Evolutionary conservation across 2,113 vertebrate genomes (phyloP).

Genomic region (Ictalurus punctatus): DNA sequence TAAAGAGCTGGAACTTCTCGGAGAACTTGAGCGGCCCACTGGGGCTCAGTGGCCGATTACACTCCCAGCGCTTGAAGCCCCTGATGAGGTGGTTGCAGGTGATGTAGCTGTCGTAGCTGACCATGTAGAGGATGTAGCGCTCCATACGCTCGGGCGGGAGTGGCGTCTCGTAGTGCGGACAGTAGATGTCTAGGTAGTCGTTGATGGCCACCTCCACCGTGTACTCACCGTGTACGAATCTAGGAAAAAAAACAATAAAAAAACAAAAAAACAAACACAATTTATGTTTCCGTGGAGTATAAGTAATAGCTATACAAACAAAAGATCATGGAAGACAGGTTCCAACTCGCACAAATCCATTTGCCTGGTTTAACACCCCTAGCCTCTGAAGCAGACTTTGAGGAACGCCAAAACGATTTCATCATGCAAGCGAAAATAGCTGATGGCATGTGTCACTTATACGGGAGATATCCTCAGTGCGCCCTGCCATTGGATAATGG

Average conservation of each 20-base stretch:
- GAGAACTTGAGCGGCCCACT: conserved; percentile 92
- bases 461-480: conserved; percentile 32
- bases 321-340: conserved; percentile 1
- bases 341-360: conserved; percentile 3
- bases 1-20: conserved; percentile 98
- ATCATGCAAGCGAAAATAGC: conserved; percentile 33
- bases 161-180: conserved; percentile 86
- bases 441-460: conserved; percentile 49
- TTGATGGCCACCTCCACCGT: conserved; percentile 95
- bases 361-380: conserved; percentile 23
- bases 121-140: conserved; percentile 92
- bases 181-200: conserved; percentile 97
- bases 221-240: conserved; percentile 88
- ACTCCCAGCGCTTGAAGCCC: conserved; percentile 97
- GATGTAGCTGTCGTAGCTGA: conserved; percentile 87
- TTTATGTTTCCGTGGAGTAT: background rate
- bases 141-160: conserved; percentile 81
- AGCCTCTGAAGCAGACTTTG: conserved; percentile 14
- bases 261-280: background rate
- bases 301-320: background rate
- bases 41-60: conserved; percentile 85
- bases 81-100: conserved; percentile 86
- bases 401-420: conserved; percentile 28
- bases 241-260: conserved; percentile 56
- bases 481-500: conserved; percentile 21